These are phyloP conservation scores for Synanthedon myopaeformis DNA, from an alignment of 2,888 invertebrate genomes.

Conservation along the genomic window DNA sequence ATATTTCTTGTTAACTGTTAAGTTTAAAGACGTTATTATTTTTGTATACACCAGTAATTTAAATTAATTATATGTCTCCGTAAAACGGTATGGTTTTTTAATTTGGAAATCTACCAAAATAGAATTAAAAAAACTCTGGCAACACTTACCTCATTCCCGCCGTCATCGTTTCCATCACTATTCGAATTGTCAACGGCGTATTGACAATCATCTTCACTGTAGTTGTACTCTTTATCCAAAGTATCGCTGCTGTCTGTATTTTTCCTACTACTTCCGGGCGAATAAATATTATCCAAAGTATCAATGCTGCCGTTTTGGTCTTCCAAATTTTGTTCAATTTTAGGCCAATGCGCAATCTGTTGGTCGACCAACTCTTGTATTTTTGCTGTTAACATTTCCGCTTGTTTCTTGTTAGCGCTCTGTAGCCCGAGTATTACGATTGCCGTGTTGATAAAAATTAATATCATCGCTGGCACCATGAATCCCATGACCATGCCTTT, in stretches of 20 bases:
- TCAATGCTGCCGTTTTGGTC: constrained; percentile 44
- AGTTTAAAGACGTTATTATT: too few species aligned
- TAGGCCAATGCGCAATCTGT: constrained; percentile 53
- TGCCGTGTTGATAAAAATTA: constrained; percentile 74
- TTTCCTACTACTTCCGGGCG: constrained; percentile 50
- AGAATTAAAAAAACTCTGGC: neutral
- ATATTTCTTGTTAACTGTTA: too few species aligned
- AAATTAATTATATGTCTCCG: too few species aligned
- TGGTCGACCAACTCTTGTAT: constrained; percentile 57
- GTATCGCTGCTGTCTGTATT: constrained; percentile 59
- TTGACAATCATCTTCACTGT: constrained; percentile 51
- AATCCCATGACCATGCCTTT: constrained; percentile 82
- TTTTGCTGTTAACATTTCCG: constrained; percentile 53
- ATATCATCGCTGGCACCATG: constrained; percentile 77
- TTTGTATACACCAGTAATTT: too few species aligned
- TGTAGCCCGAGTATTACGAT: constrained; percentile 70
- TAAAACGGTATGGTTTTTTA: neutral
- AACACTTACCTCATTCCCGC: constrained; percentile 35
- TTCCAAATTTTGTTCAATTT: constrained; percentile 24
- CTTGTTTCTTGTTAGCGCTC: constrained; percentile 56
- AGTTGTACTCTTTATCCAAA: constrained; percentile 46
- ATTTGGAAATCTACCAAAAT: constrained; percentile 4
- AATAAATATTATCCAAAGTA: constrained; percentile 44
- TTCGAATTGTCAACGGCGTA: constrained; percentile 26
- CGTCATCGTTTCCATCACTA: constrained; percentile 30